Base-by-base conservation (phyloP, 2,888 invertebrate genomes). In the Ormyrus thymus region DNA sequence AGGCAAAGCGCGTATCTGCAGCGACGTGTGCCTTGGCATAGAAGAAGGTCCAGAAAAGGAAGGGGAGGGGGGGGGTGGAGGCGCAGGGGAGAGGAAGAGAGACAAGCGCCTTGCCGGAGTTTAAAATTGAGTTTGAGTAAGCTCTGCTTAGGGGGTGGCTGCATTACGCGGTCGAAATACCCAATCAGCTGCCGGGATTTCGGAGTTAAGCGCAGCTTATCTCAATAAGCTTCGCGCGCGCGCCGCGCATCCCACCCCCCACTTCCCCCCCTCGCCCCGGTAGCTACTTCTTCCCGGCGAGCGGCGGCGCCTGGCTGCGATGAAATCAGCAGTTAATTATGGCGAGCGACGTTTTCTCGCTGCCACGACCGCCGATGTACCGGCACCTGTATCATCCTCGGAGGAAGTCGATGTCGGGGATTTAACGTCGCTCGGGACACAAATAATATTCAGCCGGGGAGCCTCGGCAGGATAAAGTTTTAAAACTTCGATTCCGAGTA, bases 131-230 rank as follows among this genome's bases (percentile, higher is more conserved):
- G 70, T 75, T 80, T 77, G 68, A 68, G 71, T 76, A 79, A 81
- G 81, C 82, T 79, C 79, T 77, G 65, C 79, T 68, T 61, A 75
- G 58, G 29, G 59, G 46, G 29, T 2, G 43, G 58, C 69, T 78
- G 75, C 65, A 82, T 84, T 82, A 73, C 82, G 78, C 74, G 81
- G 82, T 83, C 82, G 83, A 83, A 85, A 84, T 83, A 84, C 82
- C 84, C 83, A 85, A 85, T 86, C 85, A 85, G 81, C 82, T 81
- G 73, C 79, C 80, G 79, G 84, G 83, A 84, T 85, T 84, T 84
- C 78, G 50, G 76, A 83, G 83, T 83, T 82, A 81, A 83, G 81
- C 77, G 70, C 81, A 81, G 84, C 82, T 85, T 84, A 84, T 81
- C 79, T 80, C 80, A 81, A 82, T 82, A 82, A 83, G 82, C 82